Conservation (phyloP, 2,797 vertebrate genomes). For the Setipinna tenuifilis region DNA sequence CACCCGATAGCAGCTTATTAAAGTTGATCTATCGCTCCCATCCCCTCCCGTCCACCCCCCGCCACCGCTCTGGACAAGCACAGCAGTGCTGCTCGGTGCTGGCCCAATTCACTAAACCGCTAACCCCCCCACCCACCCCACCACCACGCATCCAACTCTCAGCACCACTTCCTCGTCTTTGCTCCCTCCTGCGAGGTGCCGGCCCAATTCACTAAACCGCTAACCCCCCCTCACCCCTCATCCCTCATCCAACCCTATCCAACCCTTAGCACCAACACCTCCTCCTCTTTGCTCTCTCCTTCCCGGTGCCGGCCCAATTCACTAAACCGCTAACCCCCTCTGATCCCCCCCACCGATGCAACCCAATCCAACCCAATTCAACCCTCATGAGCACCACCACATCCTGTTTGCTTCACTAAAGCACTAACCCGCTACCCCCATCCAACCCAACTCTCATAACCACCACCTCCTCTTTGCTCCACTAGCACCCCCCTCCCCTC, state of each 20-base stretch:
- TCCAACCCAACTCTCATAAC: neutral
- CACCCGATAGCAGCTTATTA: conserved; percentile 53
- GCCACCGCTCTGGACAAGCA: neutral
- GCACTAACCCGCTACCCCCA: neutral
- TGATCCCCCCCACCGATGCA: no score
- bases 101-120: neutral
- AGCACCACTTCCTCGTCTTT: no score
- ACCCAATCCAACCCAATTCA: no score
- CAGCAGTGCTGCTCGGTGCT: neutral
- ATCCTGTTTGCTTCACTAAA: no score
- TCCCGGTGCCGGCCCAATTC: neutral
- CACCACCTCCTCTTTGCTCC: no score
- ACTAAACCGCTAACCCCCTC: no score
- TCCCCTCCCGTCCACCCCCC: neutral
- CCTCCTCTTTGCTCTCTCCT: no score
- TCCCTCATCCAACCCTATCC: conserved; percentile 32
- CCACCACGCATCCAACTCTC: conserved; percentile 18
- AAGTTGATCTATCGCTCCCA: conserved; percentile 54
- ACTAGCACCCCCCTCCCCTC: neutral
- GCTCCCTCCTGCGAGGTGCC: neutral
- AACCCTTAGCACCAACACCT: no score
- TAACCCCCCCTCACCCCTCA: neutral
- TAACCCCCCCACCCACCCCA: neutral
- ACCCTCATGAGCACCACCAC: no score
- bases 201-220: neutral